These are phyloP conservation scores for Phrynosoma platyrhinos DNA, from an alignment of 2,113 vertebrate species.

Conservation along the genomic window DNA sequence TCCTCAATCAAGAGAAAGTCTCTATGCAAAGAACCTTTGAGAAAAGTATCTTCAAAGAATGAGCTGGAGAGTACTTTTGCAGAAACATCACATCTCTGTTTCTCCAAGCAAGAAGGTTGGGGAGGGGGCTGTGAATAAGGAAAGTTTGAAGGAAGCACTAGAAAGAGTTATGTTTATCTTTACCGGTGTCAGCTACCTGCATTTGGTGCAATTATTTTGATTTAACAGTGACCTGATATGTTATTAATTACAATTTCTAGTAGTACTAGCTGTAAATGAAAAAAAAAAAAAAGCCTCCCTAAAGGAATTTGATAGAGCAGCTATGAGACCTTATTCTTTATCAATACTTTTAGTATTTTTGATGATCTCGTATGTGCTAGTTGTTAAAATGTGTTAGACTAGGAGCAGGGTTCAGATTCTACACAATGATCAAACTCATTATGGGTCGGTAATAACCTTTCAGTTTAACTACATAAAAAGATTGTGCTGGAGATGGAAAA, in stretches of 20 bases:
- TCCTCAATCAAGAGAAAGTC: constrained; percentile 56
- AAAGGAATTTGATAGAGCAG: background rate
- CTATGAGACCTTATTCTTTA: background rate
- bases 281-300: background rate
- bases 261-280: background rate
- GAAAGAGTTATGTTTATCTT: constrained; percentile 39
- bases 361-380: background rate
- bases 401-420: background rate
- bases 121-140: constrained; percentile 23
- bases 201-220: constrained; percentile 25
- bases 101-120: constrained; percentile 33
- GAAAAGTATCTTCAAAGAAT: constrained; percentile 55
- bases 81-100: constrained; percentile 37
- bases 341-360: constrained; percentile 16
- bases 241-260: constrained; percentile 13
- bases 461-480: background rate
- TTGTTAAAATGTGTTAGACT: background rate
- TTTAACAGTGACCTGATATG: constrained; percentile 27
- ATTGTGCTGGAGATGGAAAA: background rate
- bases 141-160: background rate
- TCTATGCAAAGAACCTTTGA: constrained; percentile 53
- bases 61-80: constrained; percentile 41
- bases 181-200: constrained; percentile 16
- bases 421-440: background rate
- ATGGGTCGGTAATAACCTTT: background rate